phyloP scores from a whole-genome alignment of 2,888 invertebrate species.

The Hirtodrosophila alboralis region DNA sequence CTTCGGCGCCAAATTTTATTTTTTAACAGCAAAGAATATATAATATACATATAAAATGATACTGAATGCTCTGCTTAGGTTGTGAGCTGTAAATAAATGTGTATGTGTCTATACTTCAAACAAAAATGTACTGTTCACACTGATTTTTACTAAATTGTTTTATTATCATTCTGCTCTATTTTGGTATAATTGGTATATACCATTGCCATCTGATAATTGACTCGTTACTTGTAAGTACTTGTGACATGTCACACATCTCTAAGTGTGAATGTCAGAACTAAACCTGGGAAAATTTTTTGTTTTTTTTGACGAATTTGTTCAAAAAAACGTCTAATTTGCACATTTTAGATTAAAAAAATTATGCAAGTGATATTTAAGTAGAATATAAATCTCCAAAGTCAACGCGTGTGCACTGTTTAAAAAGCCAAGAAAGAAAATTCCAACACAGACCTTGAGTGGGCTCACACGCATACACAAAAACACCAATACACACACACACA shows the following conservation, averaged over 20 bases:
- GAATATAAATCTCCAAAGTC: constrained; percentile 8
- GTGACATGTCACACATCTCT: constrained; percentile 45
- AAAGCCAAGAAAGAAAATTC: constrained; percentile 60
- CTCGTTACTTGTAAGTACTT: constrained; percentile 28
- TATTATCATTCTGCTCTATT: too few species aligned
- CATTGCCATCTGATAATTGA: too few species aligned
- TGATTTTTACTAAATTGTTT: too few species aligned
- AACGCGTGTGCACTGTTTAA: constrained; percentile 13
- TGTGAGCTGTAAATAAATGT: too few species aligned
- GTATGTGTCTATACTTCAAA: too few species aligned
- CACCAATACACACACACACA: constrained; percentile 31
- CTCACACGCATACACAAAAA: constrained; percentile 42
- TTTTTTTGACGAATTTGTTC: constrained; percentile 56
- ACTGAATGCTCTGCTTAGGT: too few species aligned
- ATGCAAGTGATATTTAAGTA: constrained; percentile 20
- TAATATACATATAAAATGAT: too few species aligned
- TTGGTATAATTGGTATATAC: too few species aligned
- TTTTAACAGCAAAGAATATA: too few species aligned
- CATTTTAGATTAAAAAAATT: constrained; percentile 19
- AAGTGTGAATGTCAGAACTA: constrained; percentile 60
- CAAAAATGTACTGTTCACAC: too few species aligned
- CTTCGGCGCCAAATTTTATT: too few species aligned
- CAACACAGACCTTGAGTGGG: constrained; percentile 75
- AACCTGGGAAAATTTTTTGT: constrained; percentile 64
- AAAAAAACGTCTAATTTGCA: constrained; percentile 33